phyloP scores from a whole-genome alignment of 2,888 invertebrate species.

The Notodonta ziczac region DNA sequence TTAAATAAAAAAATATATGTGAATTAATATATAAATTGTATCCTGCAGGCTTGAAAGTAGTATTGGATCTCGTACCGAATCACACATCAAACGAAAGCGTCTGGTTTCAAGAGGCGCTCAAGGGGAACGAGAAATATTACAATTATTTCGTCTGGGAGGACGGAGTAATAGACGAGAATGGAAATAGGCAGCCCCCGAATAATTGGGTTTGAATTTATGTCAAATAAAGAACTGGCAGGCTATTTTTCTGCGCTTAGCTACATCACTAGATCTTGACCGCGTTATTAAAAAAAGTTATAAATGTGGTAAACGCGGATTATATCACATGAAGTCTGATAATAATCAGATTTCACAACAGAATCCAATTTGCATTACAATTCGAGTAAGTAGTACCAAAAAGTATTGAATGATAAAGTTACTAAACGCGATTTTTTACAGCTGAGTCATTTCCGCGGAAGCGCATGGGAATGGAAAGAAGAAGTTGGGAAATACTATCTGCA shows the following conservation, averaged over 20 bases:
- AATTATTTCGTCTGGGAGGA: conserved; percentile 91
- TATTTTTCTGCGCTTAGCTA: not conserved
- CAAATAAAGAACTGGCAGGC: conserved; percentile 14
- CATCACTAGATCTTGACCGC: too few species aligned
- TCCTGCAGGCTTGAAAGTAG: conserved; percentile 79
- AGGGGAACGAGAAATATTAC: conserved; percentile 85
- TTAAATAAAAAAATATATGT: too few species aligned
- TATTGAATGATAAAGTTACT: not conserved
- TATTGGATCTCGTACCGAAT: conserved; percentile 89
- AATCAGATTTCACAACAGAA: too few species aligned
- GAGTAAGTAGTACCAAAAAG: too few species aligned
- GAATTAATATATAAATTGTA: not conserved
- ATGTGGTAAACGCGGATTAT: too few species aligned
- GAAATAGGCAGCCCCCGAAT: conserved; percentile 85
- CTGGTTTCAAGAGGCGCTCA: conserved; percentile 92
- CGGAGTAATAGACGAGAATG: conserved; percentile 73
- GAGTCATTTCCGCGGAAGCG: conserved; percentile 87
- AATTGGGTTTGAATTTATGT: conserved; percentile 86
- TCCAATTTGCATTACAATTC: too few species aligned
- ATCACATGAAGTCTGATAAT: too few species aligned
- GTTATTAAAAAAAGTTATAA: too few species aligned
- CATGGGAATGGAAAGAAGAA: conserved; percentile 88
- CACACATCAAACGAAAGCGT: conserved; percentile 91
- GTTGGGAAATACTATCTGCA: conserved; percentile 90
- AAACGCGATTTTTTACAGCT: conserved; percentile 42